Evolutionary conservation across 2,888 invertebrate genomes (phyloP), one percentile per base, ranked within the genome.

Genomic region (Caenorhabditis uteleia): DNA sequence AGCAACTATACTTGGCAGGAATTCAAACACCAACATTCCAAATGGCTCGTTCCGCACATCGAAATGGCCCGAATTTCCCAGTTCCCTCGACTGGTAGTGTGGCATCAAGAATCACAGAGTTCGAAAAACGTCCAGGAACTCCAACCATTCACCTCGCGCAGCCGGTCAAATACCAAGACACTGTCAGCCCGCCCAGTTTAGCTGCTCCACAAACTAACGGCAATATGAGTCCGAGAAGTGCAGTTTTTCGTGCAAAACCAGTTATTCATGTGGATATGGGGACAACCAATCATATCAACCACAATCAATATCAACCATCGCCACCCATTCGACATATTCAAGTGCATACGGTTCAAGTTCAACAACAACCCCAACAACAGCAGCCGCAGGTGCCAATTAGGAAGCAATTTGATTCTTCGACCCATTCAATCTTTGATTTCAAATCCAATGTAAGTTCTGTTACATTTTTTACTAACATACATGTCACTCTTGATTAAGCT

Each of bases 161-260:
- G 26, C 31, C 56, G 3, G 51, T 61, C 60, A 50, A 66, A 58
- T 55, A 60, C 39, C 43, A 60, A 40, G 46, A 44, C 34, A 54
- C 55, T 38, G 34, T 49, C 54, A n/a, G n/a, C n/a, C 31, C 70
- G 68, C 29, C 53, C 69, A 36, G 45, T 18, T 53, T 54, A 56
- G 44, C 51, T 26, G 40, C 49, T 44, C 46, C 29, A 47, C 54
- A 54, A 55, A 65, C 54, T 16, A 65, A 65, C 48, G 66, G 66
- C 46, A 59, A 56, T 34, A 70, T 80, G 71, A 78, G 80, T 26
- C 82, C 80, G 4, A 51, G 74, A 26, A 75, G 78, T 16, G 77
- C 81, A 3, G 80, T 82, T 12, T 82, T 76, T 65, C 72, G 80
- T 29, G 75, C 76, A 20, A 80, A 80, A 58, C 78, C 80, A 0